Percentiles rank a stretch among this genome's conserved stretches.
Conservation (phyloP, 2,797 vertebrate species). For the Rhabdomys pumilio region DNA sequence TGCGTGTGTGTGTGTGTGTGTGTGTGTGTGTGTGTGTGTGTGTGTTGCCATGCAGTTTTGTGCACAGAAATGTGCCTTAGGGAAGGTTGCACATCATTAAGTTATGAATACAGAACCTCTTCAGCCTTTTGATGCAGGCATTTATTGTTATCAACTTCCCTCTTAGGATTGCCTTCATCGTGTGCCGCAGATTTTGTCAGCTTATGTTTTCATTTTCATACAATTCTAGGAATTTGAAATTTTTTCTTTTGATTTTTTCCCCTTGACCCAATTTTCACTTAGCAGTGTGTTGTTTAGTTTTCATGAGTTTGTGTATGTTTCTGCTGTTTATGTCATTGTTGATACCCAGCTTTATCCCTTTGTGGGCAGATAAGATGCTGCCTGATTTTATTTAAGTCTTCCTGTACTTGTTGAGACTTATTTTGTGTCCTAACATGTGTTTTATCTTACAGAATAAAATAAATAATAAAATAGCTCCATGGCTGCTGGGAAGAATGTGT, state of each 20-base stretch:
- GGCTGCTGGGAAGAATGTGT: not conserved
- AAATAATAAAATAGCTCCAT: not conserved
- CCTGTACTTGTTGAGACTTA: not conserved
- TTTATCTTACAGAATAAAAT: not conserved
- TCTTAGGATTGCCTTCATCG: not conserved
- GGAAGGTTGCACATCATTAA: not conserved
- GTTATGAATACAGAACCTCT: not conserved
- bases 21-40: not conserved
- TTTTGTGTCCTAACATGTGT: not conserved
- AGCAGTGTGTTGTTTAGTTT: not conserved
- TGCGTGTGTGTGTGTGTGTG: not conserved
- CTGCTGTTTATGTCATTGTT: not conserved
- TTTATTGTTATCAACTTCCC: not conserved
- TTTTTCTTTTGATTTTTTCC: not conserved
- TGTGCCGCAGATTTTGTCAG: not conserved
- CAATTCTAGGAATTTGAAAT: not conserved
- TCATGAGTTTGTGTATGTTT: not conserved
- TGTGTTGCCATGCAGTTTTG: not conserved
- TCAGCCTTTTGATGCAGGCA: not conserved
- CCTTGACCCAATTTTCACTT: not conserved
- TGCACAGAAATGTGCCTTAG: not conserved
- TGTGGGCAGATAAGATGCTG: not conserved
- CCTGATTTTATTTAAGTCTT: not conserved
- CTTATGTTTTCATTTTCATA: not conserved
- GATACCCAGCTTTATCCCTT: not conserved